Base-by-base conservation (phyloP, 2,797 vertebrate genomes). In the Centropyge bicolor region DNA sequence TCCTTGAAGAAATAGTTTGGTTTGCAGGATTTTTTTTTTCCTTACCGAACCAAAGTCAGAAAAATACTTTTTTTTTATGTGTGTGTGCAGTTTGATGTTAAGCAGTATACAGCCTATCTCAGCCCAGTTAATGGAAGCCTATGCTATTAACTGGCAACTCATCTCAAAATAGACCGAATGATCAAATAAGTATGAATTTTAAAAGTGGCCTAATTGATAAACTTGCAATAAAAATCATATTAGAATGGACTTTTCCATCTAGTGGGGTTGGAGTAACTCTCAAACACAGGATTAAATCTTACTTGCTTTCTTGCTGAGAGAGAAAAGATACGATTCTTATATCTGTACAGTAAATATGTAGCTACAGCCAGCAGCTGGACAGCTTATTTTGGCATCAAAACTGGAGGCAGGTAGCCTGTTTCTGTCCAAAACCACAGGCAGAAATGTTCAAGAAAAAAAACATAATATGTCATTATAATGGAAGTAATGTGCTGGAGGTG, bases 61-160 rank as follows among this genome's bases (percentile, higher is more conserved):
- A 57, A 52, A 57, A 35, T 0, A 38, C 0, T 48, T 17, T 54
- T 49, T 38, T 31, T 60, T 2, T 31, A 8, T 48, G 10, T 65
- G 31, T 62, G 8, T 61, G 55, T 69, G 40, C 22, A 73, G 27
- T 70, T 59, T 57, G 56, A 63, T 22, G 49, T 52, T 74, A 49
- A 73, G 16, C 40, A 20, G 1, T 13, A 9, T 48, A 27, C 8
- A 41, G 5, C 40, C n/a, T 14, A 6, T 57, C n/a, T 67, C n/a
- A 11, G 43, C 51, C 54, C 64, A 46, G 24, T 22, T 56, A 52
- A 68, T 52, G 14, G 10, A 51, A 27, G 8, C 4, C 14, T 17
- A 12, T 54, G 7, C 40, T 38, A 13, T 24, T 24, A 63, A 81
- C 20, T 24, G 49, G 27, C 45, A 31, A 13, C 61, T 64, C 56